A percentile compares a stretch with the other conserved stretches of the same genome.
phyloP scores from a whole-genome alignment of 2,797 vertebrate species.

The Phrynocephalus guinanensis region DNA sequence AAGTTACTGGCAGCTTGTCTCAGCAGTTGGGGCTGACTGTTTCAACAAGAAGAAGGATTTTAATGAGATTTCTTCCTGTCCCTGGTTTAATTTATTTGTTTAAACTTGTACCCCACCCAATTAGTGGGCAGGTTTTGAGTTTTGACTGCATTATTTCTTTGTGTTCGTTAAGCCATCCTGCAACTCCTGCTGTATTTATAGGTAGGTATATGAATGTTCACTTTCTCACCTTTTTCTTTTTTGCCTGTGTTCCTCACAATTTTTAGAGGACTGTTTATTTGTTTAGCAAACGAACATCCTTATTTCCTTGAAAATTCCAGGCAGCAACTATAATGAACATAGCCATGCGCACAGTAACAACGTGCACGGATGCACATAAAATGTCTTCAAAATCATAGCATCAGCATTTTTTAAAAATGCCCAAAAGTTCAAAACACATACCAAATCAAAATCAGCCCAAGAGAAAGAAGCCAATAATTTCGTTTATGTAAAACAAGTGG shows the following conservation, averaged over 20 bases:
- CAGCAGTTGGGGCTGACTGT: too few species aligned
- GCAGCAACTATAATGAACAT: neutral
- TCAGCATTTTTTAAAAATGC: too few species aligned
- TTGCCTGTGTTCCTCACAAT: neutral
- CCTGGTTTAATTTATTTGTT: too few species aligned
- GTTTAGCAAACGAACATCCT: neutral
- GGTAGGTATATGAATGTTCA: neutral
- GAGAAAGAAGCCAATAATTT: too few species aligned
- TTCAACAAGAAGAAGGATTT: too few species aligned
- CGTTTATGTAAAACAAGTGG: neutral
- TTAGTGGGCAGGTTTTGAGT: too few species aligned
- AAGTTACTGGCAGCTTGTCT: too few species aligned
- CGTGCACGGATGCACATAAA: neutral
- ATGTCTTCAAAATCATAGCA: neutral
- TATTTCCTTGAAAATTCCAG: neutral
- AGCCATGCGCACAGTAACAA: neutral
- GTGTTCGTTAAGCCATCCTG: neutral
- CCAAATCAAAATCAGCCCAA: too few species aligned
- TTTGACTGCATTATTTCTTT: neutral
- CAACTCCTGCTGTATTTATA: neutral
- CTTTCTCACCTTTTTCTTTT: neutral
- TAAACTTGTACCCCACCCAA: too few species aligned
- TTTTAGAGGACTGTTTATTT: too few species aligned
- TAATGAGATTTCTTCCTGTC: too few species aligned
- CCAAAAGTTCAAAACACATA: too few species aligned